These are phyloP conservation scores for Rhipidura dahli DNA, from an alignment of 2,113 vertebrate species.

Conservation along the genomic window DNA sequence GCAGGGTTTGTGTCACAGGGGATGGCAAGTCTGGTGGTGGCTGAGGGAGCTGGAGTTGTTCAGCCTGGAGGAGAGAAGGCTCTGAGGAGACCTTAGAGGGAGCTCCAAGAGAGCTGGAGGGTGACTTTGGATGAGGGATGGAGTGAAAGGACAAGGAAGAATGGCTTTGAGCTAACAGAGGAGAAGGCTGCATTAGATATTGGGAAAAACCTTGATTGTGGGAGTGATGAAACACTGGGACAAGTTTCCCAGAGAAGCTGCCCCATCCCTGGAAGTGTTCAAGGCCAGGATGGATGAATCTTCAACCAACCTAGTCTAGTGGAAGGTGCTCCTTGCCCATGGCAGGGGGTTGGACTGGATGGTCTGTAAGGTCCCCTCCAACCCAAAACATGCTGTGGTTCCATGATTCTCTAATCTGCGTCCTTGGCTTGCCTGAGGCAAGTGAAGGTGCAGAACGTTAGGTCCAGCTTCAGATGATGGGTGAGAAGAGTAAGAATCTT, in stretches of 20 bases:
- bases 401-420: not conserved
- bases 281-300: not conserved
- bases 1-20: accelerated
- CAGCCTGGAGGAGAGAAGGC: not conserved
- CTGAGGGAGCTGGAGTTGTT: not conserved
- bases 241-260: not conserved
- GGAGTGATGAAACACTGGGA: not conserved
- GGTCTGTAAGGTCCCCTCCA: not conserved
- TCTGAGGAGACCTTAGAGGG: not conserved
- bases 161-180: not conserved
- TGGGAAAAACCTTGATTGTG: not conserved
- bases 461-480: accelerated
- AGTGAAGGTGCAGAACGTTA: not conserved
- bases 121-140: too few relatives aligned
- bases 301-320: too few relatives aligned
- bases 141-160: not conserved
- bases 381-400: not conserved
- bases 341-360: not conserved
- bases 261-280: not conserved
- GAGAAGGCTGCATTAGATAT: not conserved
- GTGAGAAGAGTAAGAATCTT: not conserved
- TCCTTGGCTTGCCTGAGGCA: not conserved
- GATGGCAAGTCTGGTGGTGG: not conserved
- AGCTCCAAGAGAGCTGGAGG: not conserved
- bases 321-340: not conserved